Evolutionary conservation across 2,113 vertebrate genomes (phyloP).

Genomic region (Vulpes vulpes): DNA sequence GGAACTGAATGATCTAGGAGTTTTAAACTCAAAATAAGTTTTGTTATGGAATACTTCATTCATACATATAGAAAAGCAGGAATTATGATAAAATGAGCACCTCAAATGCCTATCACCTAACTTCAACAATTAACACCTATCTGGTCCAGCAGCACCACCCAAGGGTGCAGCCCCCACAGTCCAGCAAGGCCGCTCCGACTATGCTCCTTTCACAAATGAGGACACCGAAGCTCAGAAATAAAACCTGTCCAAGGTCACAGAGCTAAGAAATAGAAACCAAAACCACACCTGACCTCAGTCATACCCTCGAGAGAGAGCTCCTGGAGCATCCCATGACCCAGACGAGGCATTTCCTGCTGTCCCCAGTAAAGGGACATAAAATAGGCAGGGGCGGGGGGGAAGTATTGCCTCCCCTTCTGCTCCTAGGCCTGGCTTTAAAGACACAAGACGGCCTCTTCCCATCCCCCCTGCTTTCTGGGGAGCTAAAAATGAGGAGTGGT

Average conservation of each 20-base stretch:
- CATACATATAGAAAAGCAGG: background rate
- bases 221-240: background rate
- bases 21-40: background rate
- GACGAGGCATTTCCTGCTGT: background rate
- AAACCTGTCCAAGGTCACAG: background rate
- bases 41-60: background rate
- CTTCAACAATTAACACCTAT: background rate
- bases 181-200: background rate
- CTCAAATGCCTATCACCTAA: background rate
- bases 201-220: background rate
- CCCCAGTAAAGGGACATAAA: background rate
- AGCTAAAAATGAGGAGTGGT: background rate
- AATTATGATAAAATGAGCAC: slow-evolving; percentile 7
- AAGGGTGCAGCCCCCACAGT: background rate
- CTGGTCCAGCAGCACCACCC: background rate
- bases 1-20: background rate
- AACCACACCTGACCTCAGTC: background rate
- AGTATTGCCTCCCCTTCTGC: background rate
- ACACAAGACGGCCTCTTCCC: background rate
- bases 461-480: background rate
- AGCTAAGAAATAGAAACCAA: background rate
- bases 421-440: background rate
- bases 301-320: background rate
- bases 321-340: background rate
- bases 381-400: background rate